Conservation (phyloP, 1,140 invertebrate genomes). For the Venustaconcha ellipsiformis region DNA sequence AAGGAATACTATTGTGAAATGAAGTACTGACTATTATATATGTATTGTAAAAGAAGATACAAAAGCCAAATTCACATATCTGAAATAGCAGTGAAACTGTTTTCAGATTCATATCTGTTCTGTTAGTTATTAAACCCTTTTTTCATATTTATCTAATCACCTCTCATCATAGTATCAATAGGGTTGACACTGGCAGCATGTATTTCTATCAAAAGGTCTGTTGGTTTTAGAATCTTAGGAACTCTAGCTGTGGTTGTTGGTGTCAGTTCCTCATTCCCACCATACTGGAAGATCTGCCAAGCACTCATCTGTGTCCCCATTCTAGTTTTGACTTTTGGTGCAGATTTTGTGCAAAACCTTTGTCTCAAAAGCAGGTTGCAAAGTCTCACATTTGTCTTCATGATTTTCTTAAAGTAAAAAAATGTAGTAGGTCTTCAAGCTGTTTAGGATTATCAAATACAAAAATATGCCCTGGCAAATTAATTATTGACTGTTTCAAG, state of each 20-base stretch:
- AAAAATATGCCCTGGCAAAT: too few relatives aligned
- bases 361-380: too few relatives aligned
- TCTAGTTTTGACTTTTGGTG: constrained; percentile 8
- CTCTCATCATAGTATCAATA: constrained; percentile 88
- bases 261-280: constrained; percentile 51
- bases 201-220: constrained; percentile 84
- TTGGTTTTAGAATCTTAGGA: constrained; percentile 78
- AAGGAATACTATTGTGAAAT: too few relatives aligned
- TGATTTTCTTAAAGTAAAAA: too few relatives aligned
- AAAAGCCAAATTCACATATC: too few relatives aligned
- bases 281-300: constrained; percentile 64
- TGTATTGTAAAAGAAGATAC: too few relatives aligned
- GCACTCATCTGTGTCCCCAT: constrained; percentile 46
- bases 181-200: constrained; percentile 90
- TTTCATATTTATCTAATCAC: constrained; percentile 67
- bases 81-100: not conserved
- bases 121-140: not conserved
- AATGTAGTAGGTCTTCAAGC: too few relatives aligned
- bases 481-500: too few relatives aligned
- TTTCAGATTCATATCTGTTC: not conserved
- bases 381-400: too few relatives aligned
- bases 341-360: not conserved
- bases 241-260: constrained; percentile 56
- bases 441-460: too few relatives aligned
- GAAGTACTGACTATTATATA: too few relatives aligned